Evolutionary conservation across 92 coral and sea anemone species (phyloP).

Genomic region (Actinernus sp.): DNA sequence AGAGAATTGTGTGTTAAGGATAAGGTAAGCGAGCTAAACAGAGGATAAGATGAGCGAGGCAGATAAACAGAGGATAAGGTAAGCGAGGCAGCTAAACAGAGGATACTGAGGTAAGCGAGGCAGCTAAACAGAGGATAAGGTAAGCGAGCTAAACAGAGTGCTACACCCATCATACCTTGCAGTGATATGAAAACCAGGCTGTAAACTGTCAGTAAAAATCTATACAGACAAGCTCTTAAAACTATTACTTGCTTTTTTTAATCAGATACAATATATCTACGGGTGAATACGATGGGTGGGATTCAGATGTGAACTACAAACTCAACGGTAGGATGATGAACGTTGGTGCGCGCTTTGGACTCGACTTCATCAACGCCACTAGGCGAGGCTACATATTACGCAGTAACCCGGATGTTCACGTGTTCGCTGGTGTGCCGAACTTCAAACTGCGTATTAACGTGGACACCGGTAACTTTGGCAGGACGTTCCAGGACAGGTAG

Average conservation of each 20-base stretch:
- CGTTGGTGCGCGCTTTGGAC: slow-evolving; percentile 21
- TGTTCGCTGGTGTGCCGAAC: slow-evolving; percentile 18
- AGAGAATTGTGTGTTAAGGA: slow-evolving; percentile 16
- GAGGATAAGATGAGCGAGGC: neutral
- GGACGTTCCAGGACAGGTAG: slow-evolving; percentile 61
- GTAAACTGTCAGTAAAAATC: too few species aligned
- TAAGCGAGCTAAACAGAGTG: too few species aligned
- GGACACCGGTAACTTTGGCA: slow-evolving; percentile 25
- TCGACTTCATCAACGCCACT: slow-evolving; percentile 3
- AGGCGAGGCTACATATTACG: slow-evolving; percentile 33
- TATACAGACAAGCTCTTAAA: too few species aligned
- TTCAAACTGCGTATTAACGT: slow-evolving; percentile 34
- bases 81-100: too few species aligned
- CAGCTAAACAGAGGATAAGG: too few species aligned
- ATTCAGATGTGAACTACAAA: slow-evolving; percentile 11
- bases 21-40: slow-evolving; percentile 1
- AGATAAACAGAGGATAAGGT: too few species aligned
- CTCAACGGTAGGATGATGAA: slow-evolving; percentile 7
- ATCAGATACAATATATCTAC: slow-evolving; percentile 31
- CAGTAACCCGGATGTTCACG: slow-evolving; percentile 30
- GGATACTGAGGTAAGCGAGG: too few species aligned
- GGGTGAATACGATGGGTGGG: slow-evolving; percentile 46
- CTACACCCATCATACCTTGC: too few species aligned
- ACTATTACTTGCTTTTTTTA: too few species aligned
- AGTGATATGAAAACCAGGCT: too few species aligned